Conservation (phyloP, 92 coral and sea anemone genomes). For the Actinernus sp. region DNA sequence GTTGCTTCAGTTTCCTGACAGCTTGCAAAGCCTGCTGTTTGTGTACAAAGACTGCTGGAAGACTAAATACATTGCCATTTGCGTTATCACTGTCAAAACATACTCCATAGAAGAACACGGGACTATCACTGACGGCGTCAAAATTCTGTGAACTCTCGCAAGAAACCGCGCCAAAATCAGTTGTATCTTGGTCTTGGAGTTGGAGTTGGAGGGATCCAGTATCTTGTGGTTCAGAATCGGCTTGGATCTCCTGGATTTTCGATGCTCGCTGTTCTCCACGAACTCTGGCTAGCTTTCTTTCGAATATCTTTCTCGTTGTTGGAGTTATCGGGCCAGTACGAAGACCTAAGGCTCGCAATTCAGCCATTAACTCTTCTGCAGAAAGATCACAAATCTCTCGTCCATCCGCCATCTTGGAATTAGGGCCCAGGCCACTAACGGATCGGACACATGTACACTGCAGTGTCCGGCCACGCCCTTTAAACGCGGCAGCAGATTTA, state of each 20-base stretch:
- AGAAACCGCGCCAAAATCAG: not conserved
- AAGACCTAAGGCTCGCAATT: conserved; percentile 66
- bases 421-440: conserved; percentile 1
- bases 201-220: no score
- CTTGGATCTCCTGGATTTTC: conserved; percentile 1
- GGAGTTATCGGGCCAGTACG: conserved; percentile 80
- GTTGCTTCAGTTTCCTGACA: conserved; percentile 69
- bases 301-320: conserved; percentile 84
- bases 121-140: conserved; percentile 4
- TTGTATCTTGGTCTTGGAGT: no score
- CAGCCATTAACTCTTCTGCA: conserved; percentile 72
- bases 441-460: not conserved
- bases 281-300: conserved; percentile 74
- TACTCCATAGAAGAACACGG: conserved; percentile 84
- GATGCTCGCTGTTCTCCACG: conserved; percentile 40
- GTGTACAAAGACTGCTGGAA: conserved; percentile 75
- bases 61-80: conserved; percentile 15
- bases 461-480: not conserved
- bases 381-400: conserved; percentile 46
- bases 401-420: conserved; percentile 87
- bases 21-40: conserved; percentile 78
- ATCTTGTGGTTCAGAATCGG: not conserved
- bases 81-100: conserved; percentile 53
- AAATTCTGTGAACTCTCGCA: not conserved
- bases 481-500: no score